Base-by-base conservation (phyloP, 2,888 invertebrate genomes). In the Sesia bembeciformis region DNA sequence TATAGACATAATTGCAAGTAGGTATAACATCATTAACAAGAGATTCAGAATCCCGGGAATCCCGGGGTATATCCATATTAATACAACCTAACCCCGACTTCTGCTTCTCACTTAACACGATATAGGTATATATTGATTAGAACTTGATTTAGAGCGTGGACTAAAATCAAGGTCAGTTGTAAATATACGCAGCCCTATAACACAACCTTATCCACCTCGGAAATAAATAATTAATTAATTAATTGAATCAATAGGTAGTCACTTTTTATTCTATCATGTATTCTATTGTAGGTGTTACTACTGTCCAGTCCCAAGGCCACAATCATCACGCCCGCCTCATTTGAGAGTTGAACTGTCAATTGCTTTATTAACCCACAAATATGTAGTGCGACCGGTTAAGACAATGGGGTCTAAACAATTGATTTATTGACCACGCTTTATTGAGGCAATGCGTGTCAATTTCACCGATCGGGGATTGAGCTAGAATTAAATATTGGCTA, bases 331-430 rank as follows among this genome's bases (percentile, higher is more conserved):
- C 53, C 53, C 40, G 23, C 39, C 54, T 46, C 52, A 46, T 40
- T 54, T 54, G 53, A 52, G 53, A 55, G 52, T 52, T 51, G 54
- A 55, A 58, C 56, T 60, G 62, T 60, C 60, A 60, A 60, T 59
- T 58, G 60, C 61, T 58, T 62, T 65, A 62, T 57, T 66, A 65
- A 61, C 64, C 64, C 52, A 67, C 61, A 65, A 57, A 50, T 38
- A 50, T 50, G 39, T 40, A 8, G 39, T 7, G 8, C 55, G 58
- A 64, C 63, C 59, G 58, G 62, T 64, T 55, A 42, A 57, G 56
- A 64, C 65, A 64, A 65, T 60, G 53, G 57, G 46, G 38, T 57
- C 53, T 53, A 57, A 56, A 59, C 60, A 59, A 60, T 59, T 55
- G 58, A 53, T 57, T 59, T 56, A 58, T 60, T 57, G 51, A 56